Conservation (phyloP, 2,888 invertebrate genomes). For the Cephus spinipes region DNA sequence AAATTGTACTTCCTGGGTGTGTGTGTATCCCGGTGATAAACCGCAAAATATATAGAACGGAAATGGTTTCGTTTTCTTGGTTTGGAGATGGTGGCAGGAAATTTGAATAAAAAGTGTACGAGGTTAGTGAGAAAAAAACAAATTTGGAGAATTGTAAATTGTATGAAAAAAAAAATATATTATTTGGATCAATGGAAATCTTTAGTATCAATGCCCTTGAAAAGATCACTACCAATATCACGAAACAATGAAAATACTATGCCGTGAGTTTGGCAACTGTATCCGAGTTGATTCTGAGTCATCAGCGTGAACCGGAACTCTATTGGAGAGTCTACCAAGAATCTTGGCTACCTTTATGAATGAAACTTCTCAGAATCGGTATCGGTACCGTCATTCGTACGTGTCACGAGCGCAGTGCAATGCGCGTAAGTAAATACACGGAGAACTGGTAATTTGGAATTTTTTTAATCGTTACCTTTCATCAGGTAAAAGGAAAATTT, state of each 20-base stretch:
- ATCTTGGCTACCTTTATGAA: background rate
- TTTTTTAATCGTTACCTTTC: too few relatives aligned
- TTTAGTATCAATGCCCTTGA: too few relatives aligned
- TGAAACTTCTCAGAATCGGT: conserved; percentile 2
- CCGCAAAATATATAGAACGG: background rate
- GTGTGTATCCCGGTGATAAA: background rate
- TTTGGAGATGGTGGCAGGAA: background rate
- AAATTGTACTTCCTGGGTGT: background rate
- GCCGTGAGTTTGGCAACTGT: background rate
- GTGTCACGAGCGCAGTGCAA: background rate
- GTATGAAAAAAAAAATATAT: too few relatives aligned
- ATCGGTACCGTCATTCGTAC: background rate
- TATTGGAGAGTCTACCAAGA: background rate
- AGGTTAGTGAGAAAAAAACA: too few relatives aligned
- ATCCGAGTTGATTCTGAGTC: background rate
- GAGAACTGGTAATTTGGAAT: background rate
- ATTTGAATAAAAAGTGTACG: background rate
- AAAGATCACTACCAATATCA: too few relatives aligned
- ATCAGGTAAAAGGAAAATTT: too few relatives aligned
- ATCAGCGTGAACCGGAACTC: background rate
- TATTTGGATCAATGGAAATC: too few relatives aligned
- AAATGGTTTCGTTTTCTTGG: background rate
- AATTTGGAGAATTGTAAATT: too few relatives aligned
- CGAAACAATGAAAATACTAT: background rate
- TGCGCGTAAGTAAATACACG: background rate